These are phyloP conservation scores for Mesaphorura yosii DNA, from an alignment of 1,140 invertebrate species.

Conservation along the genomic window DNA sequence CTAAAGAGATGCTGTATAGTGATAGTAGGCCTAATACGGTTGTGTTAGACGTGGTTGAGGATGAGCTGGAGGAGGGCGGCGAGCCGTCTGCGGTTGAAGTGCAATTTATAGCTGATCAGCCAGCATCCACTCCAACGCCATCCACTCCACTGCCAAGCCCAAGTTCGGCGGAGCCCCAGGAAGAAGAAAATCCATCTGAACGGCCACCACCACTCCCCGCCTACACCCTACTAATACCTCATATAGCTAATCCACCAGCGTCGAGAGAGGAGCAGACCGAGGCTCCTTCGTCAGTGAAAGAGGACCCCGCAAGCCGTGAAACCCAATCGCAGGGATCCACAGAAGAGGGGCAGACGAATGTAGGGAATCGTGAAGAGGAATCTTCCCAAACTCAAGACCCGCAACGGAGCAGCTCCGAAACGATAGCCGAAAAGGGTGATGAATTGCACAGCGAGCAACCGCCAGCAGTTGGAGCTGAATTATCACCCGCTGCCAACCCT, in stretches of 20 bases:
- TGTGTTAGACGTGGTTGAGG: constrained; percentile 9
- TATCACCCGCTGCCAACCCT: background rate
- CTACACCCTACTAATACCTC: constrained; percentile 26
- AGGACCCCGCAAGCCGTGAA: background rate
- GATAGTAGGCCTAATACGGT: constrained; percentile 10
- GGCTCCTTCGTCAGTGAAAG: background rate
- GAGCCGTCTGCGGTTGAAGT: background rate
- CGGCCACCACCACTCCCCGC: constrained; percentile 23
- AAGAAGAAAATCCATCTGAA: background rate
- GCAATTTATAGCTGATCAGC: background rate
- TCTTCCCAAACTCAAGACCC: background rate
- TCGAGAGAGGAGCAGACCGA: background rate
- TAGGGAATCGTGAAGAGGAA: background rate
- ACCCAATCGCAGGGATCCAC: background rate
- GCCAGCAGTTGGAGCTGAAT: background rate
- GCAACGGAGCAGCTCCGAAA: background rate
- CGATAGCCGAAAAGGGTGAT: background rate
- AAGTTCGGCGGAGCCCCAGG: background rate
- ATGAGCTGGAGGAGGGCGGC: background rate
- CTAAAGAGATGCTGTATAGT: too few relatives aligned
- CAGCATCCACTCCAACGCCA: background rate
- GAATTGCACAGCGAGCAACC: background rate
- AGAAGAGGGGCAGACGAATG: background rate
- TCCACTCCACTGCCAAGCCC: background rate
- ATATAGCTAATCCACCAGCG: constrained; percentile 18